Base-by-base conservation (phyloP, 2,888 invertebrate species). In the Cremastinae sp. region DNA sequence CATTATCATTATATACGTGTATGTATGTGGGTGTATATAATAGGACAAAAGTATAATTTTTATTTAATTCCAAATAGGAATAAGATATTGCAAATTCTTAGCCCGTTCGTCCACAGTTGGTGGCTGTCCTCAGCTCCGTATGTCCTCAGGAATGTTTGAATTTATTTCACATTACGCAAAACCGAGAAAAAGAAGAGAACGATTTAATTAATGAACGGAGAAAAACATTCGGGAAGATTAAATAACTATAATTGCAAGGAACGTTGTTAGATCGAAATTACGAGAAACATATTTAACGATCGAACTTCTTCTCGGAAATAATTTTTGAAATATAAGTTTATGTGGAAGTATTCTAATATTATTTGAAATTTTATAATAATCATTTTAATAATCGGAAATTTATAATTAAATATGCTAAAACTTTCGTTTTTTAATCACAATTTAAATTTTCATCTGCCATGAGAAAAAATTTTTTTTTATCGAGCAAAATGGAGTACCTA, bases 41-140 rank as follows among this genome's bases (percentile, higher is more conserved):
- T 55, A 20, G 16, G 53, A n/a, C 45, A 28, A 9, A 69, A 73
- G 68, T 69, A 28, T 3, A 28, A 73, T 73, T 69, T 76, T 69
- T 43, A 43, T 55, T 35, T 47, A n/a, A 55, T 55, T 73, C 69
- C 76, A 73, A 65, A 73, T 28, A 9, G 43, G 72, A 76, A 73
- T 16, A 28, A 65, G 49, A 70, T 55, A 49, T 65, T 55, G 61
- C 55, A 35, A 76, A 76, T 76, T 69, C 73, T 16, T 47, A 56
- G 58, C 18, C 16, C n/a, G 28, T 58, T 45, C 64, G 16, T n/a
- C n/a, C 51, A 41, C 37, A 37, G 12, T 20, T 43, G 45, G 18
- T 55, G 28, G 28, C 37, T 59, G 59, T 59, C 51, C 51, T 35
- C 53, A 20, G 16, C 35, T 43, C 51, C 39, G 41, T 56, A 43